phyloP scores from a whole-genome alignment of 2,113 vertebrate genomes.

The Takifugu flavidus region DNA sequence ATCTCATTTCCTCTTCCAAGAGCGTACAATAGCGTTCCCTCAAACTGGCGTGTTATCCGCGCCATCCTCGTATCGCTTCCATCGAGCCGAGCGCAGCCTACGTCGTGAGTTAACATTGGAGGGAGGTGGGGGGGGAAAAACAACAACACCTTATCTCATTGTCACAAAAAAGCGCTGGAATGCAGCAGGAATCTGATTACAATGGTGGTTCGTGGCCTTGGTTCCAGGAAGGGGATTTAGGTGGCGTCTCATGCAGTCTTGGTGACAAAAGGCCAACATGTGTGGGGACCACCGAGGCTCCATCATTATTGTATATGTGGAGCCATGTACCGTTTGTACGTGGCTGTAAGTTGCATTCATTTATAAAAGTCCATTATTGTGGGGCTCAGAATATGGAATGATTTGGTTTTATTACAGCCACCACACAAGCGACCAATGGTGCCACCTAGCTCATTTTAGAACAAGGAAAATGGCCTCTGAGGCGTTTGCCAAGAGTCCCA shows the following conservation, averaged over 20 bases:
- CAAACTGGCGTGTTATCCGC: conserved; percentile 10
- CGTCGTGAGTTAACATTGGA: conserved; percentile 17
- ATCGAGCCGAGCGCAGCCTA: conserved; percentile 13
- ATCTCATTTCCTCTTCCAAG: conserved; percentile 23
- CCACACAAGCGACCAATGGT: too few species aligned
- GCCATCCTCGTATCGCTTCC: conserved; percentile 15
- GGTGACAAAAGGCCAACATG: conserved; percentile 59
- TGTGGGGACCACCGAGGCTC: conserved; percentile 41
- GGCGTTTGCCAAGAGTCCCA: too few species aligned
- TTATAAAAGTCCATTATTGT: too few species aligned
- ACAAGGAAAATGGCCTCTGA: too few species aligned
- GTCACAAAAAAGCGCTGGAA: conserved; percentile 48
- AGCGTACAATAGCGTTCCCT: conserved; percentile 23
- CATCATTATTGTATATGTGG: background rate
- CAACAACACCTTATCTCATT: conserved; percentile 54
- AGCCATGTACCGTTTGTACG: too few species aligned
- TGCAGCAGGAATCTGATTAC: conserved; percentile 64
- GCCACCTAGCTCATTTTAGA: too few species aligned
- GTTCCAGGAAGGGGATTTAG: conserved; percentile 67
- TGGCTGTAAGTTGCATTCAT: too few species aligned
- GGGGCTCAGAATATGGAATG: too few species aligned
- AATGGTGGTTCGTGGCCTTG: conserved; percentile 58
- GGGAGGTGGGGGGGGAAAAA: conserved; percentile 15
- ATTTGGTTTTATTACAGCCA: too few species aligned
- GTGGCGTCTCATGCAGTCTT: conserved; percentile 51